Evolutionary conservation across 2,888 invertebrate species (phyloP), one percentile per base, ranked within the genome.

Genomic region (Sinelater perroti): DNA sequence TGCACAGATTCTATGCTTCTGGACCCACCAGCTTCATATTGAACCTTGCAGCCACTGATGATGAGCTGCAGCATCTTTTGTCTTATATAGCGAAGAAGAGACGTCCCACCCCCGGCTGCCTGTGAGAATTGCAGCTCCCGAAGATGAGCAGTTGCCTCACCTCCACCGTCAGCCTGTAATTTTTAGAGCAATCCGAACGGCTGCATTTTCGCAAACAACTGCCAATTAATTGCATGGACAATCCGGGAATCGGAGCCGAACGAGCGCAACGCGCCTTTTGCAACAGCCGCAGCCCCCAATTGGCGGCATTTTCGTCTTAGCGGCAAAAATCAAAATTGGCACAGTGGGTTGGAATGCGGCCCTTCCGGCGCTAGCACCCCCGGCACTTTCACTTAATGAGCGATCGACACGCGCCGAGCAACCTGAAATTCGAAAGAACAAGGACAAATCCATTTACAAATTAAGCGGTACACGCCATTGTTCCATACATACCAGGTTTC

Each of bases 1-100:
- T 7, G 7, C 24, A 24, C 7, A 24, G 7, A 24, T 6, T 7
- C 7, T 5, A 24, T 24, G 7, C 7, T 10, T 26, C 5, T 26
- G 2, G 10, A 26, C 10, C 5, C 10, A 63, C 62, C 62, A 60
- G 40, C 49, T 63, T 56, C 64, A 65, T 65, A 50, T 60, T 61
- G 51, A 40, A 45, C 33, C 49, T 52, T 51, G 28, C 40, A 13
- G 16, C 28, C 14, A 44, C 54, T 52, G 51, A 31, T 55, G 45
- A 11, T 28, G 24, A 44, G 49, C 14, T 21, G 42, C 17, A 33
- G 50, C 10, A 52, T 38, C 52, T 40, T 35, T 47, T 50, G 28
- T 44, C 57, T 56, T 63, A 60, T 63, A 63, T 63, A 63, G 21
- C 56, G 57, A 61, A 57, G 63, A 63, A 55, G 63, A 16, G 45